phyloP scores from a whole-genome alignment of 2,888 invertebrate species.

The Himalopsyche kuldschensis region DNA sequence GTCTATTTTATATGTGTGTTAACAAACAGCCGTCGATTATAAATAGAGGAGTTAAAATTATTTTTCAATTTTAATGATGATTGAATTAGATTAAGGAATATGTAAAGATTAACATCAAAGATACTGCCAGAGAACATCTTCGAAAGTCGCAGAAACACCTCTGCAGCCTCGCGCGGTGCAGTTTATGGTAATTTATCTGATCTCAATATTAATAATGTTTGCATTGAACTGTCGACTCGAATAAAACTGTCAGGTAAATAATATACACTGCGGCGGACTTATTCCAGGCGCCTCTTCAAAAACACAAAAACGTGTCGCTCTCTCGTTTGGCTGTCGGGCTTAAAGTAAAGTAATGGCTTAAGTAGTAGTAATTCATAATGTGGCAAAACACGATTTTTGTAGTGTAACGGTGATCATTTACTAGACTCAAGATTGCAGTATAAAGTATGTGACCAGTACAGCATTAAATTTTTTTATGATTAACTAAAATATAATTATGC shows the following conservation, averaged over 20 bases:
- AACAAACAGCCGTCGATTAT: conserved; percentile 31
- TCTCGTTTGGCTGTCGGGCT: not conserved
- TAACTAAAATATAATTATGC: not conserved
- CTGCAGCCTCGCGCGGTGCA: not conserved
- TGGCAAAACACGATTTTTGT: not conserved
- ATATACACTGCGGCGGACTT: not conserved
- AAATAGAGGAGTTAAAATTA: conserved; percentile 3
- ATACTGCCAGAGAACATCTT: not conserved
- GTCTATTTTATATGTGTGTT: conserved; percentile 46
- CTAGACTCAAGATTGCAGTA: not conserved
- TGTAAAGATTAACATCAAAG: not conserved
- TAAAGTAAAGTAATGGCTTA: not conserved
- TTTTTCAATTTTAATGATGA: not conserved
- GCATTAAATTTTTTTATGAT: not conserved
- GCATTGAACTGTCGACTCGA: not conserved
- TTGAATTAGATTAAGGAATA: not conserved
- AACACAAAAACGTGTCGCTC: not conserved
- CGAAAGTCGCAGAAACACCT: not conserved
- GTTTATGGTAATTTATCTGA: not conserved
- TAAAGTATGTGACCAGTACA: not conserved
- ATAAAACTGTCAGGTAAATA: not conserved
- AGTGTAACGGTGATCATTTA: not conserved
- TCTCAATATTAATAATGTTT: not conserved
- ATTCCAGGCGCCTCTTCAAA: not conserved
- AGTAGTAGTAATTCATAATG: not conserved